Evolutionary conservation across 2,113 vertebrate species (phyloP).

Genomic region (Tursiops truncatus): DNA sequence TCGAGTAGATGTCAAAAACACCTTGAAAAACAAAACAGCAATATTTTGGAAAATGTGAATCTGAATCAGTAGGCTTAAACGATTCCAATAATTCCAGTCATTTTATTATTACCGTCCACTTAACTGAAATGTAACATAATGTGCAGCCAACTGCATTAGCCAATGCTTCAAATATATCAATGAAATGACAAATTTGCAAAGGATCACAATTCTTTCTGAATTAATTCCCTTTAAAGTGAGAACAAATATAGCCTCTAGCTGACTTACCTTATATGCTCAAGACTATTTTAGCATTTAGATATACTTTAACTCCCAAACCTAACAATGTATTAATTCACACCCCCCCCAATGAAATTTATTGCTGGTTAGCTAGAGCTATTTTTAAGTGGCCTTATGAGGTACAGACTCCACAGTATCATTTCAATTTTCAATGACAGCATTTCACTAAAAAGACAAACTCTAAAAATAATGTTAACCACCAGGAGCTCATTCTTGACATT

Average conservation of each 20-base stretch:
- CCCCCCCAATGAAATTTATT: conserved; percentile 27
- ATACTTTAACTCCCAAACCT: conserved; percentile 45
- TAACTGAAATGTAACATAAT: conserved; percentile 11
- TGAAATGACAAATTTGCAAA: not conserved
- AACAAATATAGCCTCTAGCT: not conserved
- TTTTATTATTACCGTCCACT: not conserved
- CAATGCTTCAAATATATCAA: not conserved
- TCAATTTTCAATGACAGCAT: conserved; percentile 49
- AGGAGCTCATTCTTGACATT: conserved; percentile 1
- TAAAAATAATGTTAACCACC: conserved; percentile 28
- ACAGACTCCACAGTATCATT: conserved; percentile 4
- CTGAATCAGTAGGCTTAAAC: conserved; percentile 25
- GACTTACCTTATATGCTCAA: conserved; percentile 4
- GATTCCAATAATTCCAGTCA: not conserved
- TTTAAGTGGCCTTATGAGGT: conserved; percentile 50
- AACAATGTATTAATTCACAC: conserved; percentile 29
- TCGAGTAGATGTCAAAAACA: not conserved
- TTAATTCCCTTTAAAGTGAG: conserved; percentile 33
- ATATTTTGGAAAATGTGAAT: not conserved
- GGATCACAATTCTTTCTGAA: not conserved
- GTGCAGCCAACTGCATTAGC: not conserved
- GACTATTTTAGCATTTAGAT: conserved; percentile 2
- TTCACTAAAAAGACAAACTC: conserved; percentile 43
- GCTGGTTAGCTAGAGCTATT: conserved; percentile 36
- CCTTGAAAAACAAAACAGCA: not conserved